Evolutionary conservation across 2,888 invertebrate species (phyloP), one percentile per base, ranked within the genome.

Genomic region (Orchestes rusci): DNA sequence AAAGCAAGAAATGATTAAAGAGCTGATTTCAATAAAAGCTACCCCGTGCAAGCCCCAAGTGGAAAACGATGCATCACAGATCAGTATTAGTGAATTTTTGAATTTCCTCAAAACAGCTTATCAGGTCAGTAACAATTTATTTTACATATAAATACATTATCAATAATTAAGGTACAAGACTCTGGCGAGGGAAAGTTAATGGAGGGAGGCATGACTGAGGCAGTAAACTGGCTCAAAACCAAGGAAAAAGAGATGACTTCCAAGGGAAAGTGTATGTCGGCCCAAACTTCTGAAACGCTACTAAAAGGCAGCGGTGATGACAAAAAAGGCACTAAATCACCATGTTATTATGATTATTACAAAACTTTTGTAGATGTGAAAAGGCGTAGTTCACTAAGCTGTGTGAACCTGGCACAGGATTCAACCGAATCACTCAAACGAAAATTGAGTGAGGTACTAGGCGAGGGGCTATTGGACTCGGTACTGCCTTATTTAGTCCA

Each of bases 401-500:
- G n/a, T n/a, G n/a, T 3, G 2, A 43, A 12, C 13, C 2, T 33
- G 4, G 5, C 7, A 2, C 33, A 34, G 2, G 35, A 51, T 32
- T 47, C 55, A n/a, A n/a, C n/a, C 2, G 62, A 61, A 30, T 38
- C 57, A 7, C 50, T 68, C 42, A 65, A 58, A 55, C 53, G 42
- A 18, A 64, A 57, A 57, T 54, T 66, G 30, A 61, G 57, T 50
- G 67, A 86, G 70, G 78, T 88, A 1, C 73, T 90, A 50, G 81
- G 83, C 35, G 89, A 89, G 69, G 89, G 89, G 8, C 74, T 90
- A 47, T 66, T 89, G 36, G 90, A 90, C 67, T 86, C 88, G 0
- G 82, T 90, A 43, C 66, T 89, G 35, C 84, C 89, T 0, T 86
- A 86, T 59, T 73, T 89, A 53, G 72, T 82, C 10, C 76, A 57